Percentiles rank a stretch among this genome's conserved stretches.
Conservation (phyloP, 2,113 vertebrate species). For the Pristiophorus japonicus region DNA sequence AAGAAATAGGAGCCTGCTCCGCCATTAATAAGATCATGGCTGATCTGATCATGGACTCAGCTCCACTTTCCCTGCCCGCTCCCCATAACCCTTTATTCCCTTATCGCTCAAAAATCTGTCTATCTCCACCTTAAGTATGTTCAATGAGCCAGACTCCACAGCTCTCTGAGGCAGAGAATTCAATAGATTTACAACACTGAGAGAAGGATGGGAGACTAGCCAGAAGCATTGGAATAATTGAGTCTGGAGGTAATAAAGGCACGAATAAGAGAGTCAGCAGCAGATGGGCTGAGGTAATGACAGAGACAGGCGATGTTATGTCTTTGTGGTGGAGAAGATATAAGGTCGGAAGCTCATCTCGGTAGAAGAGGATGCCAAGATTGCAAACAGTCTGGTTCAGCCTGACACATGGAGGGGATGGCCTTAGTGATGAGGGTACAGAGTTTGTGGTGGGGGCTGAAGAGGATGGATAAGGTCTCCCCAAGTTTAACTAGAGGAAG, state of each 20-base stretch:
- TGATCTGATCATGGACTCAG: too few relatives aligned
- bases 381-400: background rate
- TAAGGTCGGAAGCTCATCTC: background rate
- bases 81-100: too few relatives aligned
- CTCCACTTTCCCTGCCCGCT: too few relatives aligned
- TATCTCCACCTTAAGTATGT: too few relatives aligned
- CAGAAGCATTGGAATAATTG: background rate
- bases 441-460: background rate
- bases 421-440: background rate
- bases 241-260: background rate
- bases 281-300: background rate
- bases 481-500: background rate
- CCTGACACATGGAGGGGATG: background rate
- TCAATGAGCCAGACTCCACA: too few relatives aligned
- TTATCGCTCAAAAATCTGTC: too few relatives aligned
- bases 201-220: background rate
- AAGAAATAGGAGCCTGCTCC: too few relatives aligned
- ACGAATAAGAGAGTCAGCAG: background rate
- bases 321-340: background rate
- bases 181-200: too few relatives aligned
- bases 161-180: too few relatives aligned
- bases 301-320: background rate
- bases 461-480: background rate
- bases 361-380: background rate
- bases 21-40: too few relatives aligned